Percentiles rank a stretch among this genome's conserved stretches.
Conservation (phyloP, 2,888 invertebrate species). For the Melikaiella ostensackeni region DNA sequence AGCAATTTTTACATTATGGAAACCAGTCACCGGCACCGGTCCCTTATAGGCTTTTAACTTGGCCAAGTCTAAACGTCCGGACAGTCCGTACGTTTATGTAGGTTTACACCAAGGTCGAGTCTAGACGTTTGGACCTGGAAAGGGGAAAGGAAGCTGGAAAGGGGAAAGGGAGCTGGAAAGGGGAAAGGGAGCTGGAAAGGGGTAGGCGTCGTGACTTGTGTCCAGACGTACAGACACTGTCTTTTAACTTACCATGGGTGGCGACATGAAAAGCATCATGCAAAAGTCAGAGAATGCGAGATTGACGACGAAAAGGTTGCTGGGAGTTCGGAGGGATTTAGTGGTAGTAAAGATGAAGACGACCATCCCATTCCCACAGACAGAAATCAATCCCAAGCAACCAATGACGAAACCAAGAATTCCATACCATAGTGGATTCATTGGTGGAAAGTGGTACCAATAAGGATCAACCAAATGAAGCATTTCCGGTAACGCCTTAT, state of each 20-base stretch:
- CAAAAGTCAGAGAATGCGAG: constrained; percentile 94
- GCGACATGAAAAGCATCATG: constrained; percentile 92
- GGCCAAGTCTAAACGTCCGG: too few species aligned
- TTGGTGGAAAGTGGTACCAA: constrained; percentile 93
- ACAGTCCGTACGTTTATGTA: too few species aligned
- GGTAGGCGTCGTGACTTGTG: too few species aligned
- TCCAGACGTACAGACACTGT: too few species aligned
- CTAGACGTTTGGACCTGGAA: too few species aligned
- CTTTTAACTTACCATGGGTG: constrained; percentile 81
- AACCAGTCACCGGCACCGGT: too few species aligned
- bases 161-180: too few species aligned
- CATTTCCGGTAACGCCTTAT: constrained; percentile 86
- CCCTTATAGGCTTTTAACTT: too few species aligned
- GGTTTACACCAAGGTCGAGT: too few species aligned
- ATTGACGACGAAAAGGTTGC: constrained; percentile 94
- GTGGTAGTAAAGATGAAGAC: constrained; percentile 87
- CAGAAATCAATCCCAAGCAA: constrained; percentile 84
- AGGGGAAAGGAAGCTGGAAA: too few species aligned
- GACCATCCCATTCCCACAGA: constrained; percentile 86
- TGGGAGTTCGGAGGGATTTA: constrained; percentile 89
- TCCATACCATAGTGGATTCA: constrained; percentile 93
- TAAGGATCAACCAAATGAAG: constrained; percentile 87
- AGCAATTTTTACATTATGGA: too few species aligned
- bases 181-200: too few species aligned
- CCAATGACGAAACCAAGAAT: constrained; percentile 89